These are phyloP conservation scores for Mizuhopecten yessoensis DNA, from an alignment of 1,140 invertebrate species.

Conservation along the genomic window DNA sequence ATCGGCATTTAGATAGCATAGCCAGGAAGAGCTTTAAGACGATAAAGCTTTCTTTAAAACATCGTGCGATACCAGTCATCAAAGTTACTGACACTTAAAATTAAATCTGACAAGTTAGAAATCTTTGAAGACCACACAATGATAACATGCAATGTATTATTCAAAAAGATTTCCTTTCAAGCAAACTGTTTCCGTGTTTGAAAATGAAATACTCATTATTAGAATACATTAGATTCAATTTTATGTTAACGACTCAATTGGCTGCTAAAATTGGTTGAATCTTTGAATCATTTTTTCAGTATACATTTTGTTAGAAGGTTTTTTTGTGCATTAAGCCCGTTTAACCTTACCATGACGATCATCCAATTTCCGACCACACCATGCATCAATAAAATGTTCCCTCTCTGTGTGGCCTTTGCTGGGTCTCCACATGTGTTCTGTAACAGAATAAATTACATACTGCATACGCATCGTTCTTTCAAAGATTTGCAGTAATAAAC, in stretches of 20 bases:
- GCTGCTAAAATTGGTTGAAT: background rate
- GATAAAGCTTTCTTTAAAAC: background rate
- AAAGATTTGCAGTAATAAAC: no score
- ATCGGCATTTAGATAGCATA: background rate
- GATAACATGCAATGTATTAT: background rate
- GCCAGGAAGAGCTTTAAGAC: background rate
- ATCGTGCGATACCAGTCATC: background rate
- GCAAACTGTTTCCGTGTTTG: background rate
- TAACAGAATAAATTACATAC: no score
- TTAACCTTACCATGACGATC: background rate
- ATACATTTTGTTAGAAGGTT: background rate
- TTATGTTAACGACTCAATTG: background rate
- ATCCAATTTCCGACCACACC: background rate
- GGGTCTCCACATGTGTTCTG: background rate
- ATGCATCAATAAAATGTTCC: background rate
- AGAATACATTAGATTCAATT: background rate
- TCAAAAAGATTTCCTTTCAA: background rate
- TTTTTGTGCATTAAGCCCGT: background rate
- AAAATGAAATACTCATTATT: background rate
- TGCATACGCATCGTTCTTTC: no score
- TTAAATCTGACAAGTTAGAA: background rate
- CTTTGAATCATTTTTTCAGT: background rate
- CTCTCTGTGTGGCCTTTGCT: background rate
- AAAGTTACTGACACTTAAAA: slow-evolving; percentile 29
- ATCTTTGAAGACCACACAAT: slow-evolving; percentile 34